These are phyloP conservation scores for Semotilus atromaculatus DNA, from an alignment of 2,797 vertebrate species.

Conservation along the genomic window DNA sequence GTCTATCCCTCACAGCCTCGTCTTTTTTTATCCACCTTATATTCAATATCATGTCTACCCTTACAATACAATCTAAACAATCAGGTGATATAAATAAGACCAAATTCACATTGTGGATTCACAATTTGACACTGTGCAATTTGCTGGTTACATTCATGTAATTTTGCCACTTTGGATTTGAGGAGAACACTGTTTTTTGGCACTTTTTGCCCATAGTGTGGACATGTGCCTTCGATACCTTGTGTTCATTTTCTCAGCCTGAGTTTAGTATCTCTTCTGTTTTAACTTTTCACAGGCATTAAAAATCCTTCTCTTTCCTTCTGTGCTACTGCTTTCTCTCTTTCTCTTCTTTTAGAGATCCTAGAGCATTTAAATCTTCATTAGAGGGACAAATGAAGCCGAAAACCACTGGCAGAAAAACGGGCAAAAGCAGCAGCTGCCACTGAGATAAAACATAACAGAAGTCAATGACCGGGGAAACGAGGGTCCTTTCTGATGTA, in stretches of 20 bases:
- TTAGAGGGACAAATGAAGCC: constrained; percentile 83
- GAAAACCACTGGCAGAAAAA: constrained; percentile 81
- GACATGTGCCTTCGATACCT: background rate
- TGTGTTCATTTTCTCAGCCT: background rate
- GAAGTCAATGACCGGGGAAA: constrained; percentile 59
- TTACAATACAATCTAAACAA: background rate
- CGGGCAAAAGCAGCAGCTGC: constrained; percentile 80
- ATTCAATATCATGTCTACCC: background rate
- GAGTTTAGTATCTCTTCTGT: constrained; percentile 4
- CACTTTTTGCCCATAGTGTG: background rate
- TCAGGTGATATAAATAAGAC: too few relatives aligned
- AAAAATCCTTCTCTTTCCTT: background rate
- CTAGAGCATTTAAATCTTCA: constrained; percentile 82
- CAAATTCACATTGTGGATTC: background rate
- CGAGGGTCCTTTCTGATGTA: constrained; percentile 55
- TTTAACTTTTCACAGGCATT: background rate
- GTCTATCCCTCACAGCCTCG: background rate
- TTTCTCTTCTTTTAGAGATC: constrained; percentile 66
- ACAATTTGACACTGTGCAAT: background rate
- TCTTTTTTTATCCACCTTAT: too few relatives aligned
- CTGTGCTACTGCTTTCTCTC: constrained; percentile 2
- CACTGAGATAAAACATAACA: constrained; percentile 67
- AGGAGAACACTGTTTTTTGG: background rate
- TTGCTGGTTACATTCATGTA: background rate
- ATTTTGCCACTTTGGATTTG: background rate